Conservation (phyloP, 2,113 vertebrate genomes). For the Gymnarchus niloticus region DNA sequence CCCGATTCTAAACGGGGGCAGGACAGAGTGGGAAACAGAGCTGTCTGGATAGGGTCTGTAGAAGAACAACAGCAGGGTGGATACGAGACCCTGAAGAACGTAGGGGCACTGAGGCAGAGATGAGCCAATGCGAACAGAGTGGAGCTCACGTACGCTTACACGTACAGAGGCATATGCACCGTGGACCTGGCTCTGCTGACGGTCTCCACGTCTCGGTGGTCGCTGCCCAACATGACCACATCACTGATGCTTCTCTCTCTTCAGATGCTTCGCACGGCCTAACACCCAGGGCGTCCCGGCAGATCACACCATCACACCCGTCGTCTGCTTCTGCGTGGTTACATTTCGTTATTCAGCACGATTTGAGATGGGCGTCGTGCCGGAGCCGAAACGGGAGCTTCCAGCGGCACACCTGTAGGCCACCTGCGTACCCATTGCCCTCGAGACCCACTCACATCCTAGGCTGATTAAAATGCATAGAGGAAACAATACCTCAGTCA, state of each 20-base stretch:
- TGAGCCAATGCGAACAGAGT: neutral
- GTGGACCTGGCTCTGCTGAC: too few relatives aligned
- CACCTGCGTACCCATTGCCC: neutral
- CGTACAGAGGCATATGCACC: neutral
- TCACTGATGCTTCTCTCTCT: too few relatives aligned
- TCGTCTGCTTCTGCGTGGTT: neutral
- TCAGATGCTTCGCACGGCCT: too few relatives aligned
- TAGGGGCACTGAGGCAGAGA: neutral
- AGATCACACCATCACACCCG: neutral
- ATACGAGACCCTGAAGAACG: conserved; percentile 9
- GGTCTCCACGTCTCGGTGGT: too few relatives aligned
- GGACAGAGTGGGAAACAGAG: neutral
- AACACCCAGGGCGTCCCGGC: too few relatives aligned
- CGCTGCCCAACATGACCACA: too few relatives aligned
- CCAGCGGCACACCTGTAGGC: neutral
- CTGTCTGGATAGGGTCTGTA: neutral
- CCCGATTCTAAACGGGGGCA: neutral
- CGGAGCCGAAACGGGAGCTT: too few relatives aligned
- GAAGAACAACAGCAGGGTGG: neutral
- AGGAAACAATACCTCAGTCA: neutral
- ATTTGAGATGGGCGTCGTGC: too few relatives aligned
- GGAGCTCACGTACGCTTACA: too few relatives aligned
- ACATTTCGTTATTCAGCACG: too few relatives aligned
- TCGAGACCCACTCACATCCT: neutral
- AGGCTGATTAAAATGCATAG: neutral